Percentiles rank a stretch among this genome's conserved stretches.
These are phyloP conservation scores for Himalopsyche phryganea DNA, from an alignment of 1,140 invertebrate genomes.

Conservation along the genomic window DNA sequence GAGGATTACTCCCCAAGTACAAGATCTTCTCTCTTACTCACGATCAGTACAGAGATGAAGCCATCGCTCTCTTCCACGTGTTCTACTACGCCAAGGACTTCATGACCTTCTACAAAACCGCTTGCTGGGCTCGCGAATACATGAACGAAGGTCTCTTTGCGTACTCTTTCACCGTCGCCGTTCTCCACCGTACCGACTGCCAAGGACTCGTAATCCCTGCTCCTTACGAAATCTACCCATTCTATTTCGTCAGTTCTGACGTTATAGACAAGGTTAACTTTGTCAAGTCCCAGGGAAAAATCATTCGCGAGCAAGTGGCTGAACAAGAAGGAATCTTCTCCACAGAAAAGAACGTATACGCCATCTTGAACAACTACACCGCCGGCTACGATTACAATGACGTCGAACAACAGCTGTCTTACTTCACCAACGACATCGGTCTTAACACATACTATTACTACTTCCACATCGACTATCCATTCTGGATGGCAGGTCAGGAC, in stretches of 20 bases:
- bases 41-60: constrained; percentile 46
- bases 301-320: constrained; percentile 35
- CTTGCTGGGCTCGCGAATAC: constrained; percentile 56
- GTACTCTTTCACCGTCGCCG: constrained; percentile 56
- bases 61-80: constrained; percentile 46
- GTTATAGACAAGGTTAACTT: constrained; percentile 55
- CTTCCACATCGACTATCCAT: constrained; percentile 65
- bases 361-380: constrained; percentile 54
- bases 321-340: constrained; percentile 44
- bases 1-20: constrained; percentile 48
- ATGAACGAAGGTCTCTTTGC: constrained; percentile 61
- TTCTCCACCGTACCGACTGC: constrained; percentile 57
- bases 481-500: constrained; percentile 59
- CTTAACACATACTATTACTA: constrained; percentile 63
- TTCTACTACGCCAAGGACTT: constrained; percentile 59
- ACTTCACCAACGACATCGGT: constrained; percentile 71
- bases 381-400: constrained; percentile 54
- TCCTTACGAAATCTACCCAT: constrained; percentile 62
- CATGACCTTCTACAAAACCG: constrained; percentile 60
- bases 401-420: constrained; percentile 58
- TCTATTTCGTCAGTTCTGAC: constrained; percentile 57
- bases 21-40: constrained; percentile 55
- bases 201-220: constrained; percentile 57
- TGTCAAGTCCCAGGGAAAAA: constrained; percentile 55
- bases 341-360: constrained; percentile 39